Evolutionary conservation across 2,113 vertebrate genomes (phyloP), one percentile per base, ranked within the genome.

Genomic region (Psettodes erumei): DNA sequence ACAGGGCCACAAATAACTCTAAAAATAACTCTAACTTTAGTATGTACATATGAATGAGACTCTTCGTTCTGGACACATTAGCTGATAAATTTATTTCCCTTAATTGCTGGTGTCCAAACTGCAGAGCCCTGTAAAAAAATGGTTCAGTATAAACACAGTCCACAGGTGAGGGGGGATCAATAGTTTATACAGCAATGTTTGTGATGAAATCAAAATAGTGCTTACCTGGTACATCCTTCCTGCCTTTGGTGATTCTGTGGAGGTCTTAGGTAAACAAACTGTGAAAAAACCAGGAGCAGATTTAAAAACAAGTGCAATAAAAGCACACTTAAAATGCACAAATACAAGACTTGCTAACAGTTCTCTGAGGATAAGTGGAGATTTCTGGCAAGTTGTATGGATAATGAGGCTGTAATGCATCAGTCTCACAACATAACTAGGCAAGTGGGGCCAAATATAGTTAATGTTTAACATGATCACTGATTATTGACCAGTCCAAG

Each of bases 231-330:
- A 74, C 73, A 85, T 78, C 63, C 64, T 62, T 86, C 80, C 53
- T 66, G 71, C 47, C 56, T 80, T 67, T 81, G 64, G 73, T 83
- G 75, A 61, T 55, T 74, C 58, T 23, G 27, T 48, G 38, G 38
- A 25, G 62, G 58, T 67, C 55, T 93, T 91, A 94, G 80, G 93
- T 93, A 79, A 93, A 95, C 87, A 95, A 90, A 91, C 94, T 94
- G 89, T 68, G 79, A 18, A 73, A 23, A 50, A 71, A 75, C 11
- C 60, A 38, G 32, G 30, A 15, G 38, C 40, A 58, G 25, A 76
- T 73, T 50, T 68, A 18, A 58, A 21, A 66, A 30, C 8, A 0
- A 11, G 21, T 56, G 8, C 3, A 33, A 18, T 28, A 55, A 38
- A 51, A 35, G 42, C 2, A 45, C 12, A 45, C 19, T 42, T 56